Conservation (phyloP, 2,888 invertebrate genomes). For the Conistra vaccinii region DNA sequence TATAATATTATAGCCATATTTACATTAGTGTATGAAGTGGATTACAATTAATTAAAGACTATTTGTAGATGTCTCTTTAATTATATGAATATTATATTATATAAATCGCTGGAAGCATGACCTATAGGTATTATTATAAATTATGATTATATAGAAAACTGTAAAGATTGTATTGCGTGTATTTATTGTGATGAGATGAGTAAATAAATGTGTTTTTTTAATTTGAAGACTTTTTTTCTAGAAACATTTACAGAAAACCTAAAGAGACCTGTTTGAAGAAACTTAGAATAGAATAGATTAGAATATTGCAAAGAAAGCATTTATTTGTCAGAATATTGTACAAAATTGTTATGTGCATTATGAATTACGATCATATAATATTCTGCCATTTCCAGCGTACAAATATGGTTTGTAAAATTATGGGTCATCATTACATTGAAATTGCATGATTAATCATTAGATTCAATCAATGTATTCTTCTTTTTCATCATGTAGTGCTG, state of each 20-base stretch:
- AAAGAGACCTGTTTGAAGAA: neutral
- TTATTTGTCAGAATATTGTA: no score
- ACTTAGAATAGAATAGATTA: no score
- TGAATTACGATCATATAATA: no score
- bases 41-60: conserved; percentile 65
- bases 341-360: no score
- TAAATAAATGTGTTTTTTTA: conserved; percentile 76
- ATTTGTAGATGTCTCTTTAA: conserved; percentile 58
- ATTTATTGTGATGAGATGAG: conserved; percentile 75
- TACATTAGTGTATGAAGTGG: conserved; percentile 55
- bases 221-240: conserved; percentile 48
- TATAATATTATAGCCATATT: conserved; percentile 50
- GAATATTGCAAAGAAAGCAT: no score
- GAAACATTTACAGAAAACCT: neutral
- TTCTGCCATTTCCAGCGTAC: no score
- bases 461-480: no score
- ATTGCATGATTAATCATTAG: no score
- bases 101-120: conserved; percentile 61
- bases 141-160: conserved; percentile 54
- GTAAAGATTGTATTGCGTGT: conserved; percentile 75
- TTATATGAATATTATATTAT: conserved; percentile 46
- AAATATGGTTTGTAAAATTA: no score
- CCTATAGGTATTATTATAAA: conserved; percentile 57
- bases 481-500: neutral
- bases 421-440: no score